These are phyloP conservation scores for Nomada fucata DNA, from an alignment of 2,888 invertebrate species.

Conservation along the genomic window DNA sequence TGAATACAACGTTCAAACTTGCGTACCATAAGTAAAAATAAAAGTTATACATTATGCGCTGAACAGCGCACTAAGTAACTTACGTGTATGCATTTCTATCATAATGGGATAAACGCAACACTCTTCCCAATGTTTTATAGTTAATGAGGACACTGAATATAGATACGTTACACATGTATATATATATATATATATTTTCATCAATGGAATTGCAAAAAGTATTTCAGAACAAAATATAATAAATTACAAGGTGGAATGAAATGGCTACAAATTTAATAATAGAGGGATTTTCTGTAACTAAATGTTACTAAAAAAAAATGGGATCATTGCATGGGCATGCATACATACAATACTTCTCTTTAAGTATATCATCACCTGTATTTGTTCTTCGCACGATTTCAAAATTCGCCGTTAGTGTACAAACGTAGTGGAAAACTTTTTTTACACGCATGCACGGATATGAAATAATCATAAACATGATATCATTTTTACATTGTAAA, in stretches of 20 bases:
- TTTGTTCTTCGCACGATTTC: constrained; percentile 20
- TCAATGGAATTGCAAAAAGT: constrained; percentile 47
- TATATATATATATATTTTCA: constrained; percentile 32
- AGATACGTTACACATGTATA: constrained; percentile 38
- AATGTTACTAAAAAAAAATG: constrained; percentile 52
- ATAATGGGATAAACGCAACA: constrained; percentile 45
- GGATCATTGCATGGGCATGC: constrained; percentile 52
- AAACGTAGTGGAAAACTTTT: constrained; percentile 25
- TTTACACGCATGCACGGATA: constrained; percentile 41
- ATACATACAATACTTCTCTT: constrained; percentile 61
- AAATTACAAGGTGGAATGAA: constrained; percentile 29
- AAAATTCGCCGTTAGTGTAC: constrained; percentile 29
- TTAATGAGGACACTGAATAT: constrained; percentile 43
- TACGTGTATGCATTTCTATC: constrained; percentile 48
- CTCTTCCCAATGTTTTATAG: constrained; percentile 51
- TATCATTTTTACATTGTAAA: constrained; percentile 29
- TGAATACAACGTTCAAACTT: constrained; percentile 45
- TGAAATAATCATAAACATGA: constrained; percentile 25
- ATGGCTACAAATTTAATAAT: constrained; percentile 53
- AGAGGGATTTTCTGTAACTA: constrained; percentile 35
- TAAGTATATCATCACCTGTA: constrained; percentile 38
- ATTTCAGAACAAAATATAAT: constrained; percentile 58
- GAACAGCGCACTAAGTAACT: constrained; percentile 31
- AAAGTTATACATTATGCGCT: constrained; percentile 30
- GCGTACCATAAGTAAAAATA: constrained; percentile 30